A percentile compares a stretch with the other conserved stretches of the same genome.
Evolutionary conservation across 2,797 vertebrate genomes (phyloP).

Genomic region (Sebastes baramenuke): DNA sequence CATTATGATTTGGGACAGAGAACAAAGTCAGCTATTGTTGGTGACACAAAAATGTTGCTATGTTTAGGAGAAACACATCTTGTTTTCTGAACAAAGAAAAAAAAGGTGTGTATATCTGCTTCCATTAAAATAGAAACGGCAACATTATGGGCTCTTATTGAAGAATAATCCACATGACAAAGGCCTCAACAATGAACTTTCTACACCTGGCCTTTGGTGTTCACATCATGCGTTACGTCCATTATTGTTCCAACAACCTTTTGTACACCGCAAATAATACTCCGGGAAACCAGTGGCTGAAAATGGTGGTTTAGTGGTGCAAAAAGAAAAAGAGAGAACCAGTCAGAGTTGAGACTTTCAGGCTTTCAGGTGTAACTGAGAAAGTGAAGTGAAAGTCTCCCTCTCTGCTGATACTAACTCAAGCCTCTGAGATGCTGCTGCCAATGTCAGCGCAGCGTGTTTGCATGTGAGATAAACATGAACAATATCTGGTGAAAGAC

Average conservation of each 20-base stretch:
- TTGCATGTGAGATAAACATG: constrained; percentile 29
- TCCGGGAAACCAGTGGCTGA: not conserved
- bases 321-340: not conserved
- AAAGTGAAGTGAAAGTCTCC: constrained; percentile 34
- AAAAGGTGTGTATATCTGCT: not conserved
- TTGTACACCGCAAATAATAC: not conserved
- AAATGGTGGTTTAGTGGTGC: not conserved
- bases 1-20: not conserved
- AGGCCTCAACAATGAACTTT: not conserved
- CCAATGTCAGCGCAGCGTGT: not conserved
- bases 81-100: not conserved
- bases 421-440: not conserved
- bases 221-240: not conserved
- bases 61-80: not conserved
- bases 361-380: not conserved
- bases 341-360: not conserved
- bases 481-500: not conserved
- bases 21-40: not conserved
- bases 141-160: not conserved
- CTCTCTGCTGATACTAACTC: not conserved
- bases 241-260: not conserved
- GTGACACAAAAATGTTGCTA: not conserved
- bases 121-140: not conserved
- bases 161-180: not conserved
- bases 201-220: not conserved